Conservation (phyloP, 2,888 invertebrate genomes). For the Baronia brevicornis region DNA sequence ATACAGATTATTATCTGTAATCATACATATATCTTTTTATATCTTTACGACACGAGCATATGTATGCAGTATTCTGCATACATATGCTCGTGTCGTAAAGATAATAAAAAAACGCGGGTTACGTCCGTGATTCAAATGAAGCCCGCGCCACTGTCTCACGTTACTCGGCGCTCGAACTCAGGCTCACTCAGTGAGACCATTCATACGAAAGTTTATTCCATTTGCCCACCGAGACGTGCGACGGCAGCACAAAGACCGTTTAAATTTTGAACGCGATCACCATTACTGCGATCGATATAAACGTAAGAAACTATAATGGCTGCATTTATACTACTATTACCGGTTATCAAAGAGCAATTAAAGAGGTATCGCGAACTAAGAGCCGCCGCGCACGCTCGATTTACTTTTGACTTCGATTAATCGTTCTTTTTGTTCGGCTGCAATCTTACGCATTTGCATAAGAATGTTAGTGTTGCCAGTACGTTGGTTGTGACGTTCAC, state of each 20-base stretch:
- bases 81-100: slow-evolving; percentile 32
- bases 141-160: slow-evolving; percentile 40
- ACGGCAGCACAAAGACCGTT: slow-evolving; percentile 31
- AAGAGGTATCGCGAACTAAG: slow-evolving; percentile 48
- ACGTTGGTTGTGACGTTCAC: too few species aligned
- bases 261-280: slow-evolving; percentile 40
- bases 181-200: slow-evolving; percentile 26
- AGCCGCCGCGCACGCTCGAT: slow-evolving; percentile 46
- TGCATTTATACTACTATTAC: slow-evolving; percentile 59
- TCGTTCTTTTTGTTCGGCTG: slow-evolving; percentile 54
- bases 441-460: slow-evolving; percentile 60
- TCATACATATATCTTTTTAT: too few species aligned
- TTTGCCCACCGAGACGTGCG: slow-evolving; percentile 26
- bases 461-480: slow-evolving; percentile 36
- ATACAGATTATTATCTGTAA: too few species aligned
- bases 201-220: slow-evolving; percentile 35
- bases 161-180: slow-evolving; percentile 30
- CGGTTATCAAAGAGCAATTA: slow-evolving; percentile 64
- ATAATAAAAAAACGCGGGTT: slow-evolving; percentile 35
- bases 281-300: slow-evolving; percentile 45
- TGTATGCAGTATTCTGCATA: slow-evolving; percentile 4
- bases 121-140: slow-evolving; percentile 41
- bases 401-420: slow-evolving; percentile 63
- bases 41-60: slow-evolving; percentile 3
- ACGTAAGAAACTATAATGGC: slow-evolving; percentile 48